Evolutionary conservation across 2,797 vertebrate genomes (phyloP).

Genomic region (Capromys pilorides): DNA sequence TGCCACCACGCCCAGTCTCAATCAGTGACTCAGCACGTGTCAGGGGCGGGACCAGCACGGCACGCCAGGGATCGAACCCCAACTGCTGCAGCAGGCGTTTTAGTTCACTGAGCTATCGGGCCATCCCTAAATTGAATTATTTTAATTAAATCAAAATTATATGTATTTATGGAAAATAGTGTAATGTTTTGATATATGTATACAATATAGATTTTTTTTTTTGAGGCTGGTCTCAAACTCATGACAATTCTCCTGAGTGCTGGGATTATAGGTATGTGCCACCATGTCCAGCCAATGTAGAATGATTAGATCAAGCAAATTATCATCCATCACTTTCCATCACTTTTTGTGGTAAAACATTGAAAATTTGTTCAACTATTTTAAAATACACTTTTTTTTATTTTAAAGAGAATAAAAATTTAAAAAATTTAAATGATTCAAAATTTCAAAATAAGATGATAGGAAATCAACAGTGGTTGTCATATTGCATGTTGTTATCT

Average conservation of each 20-base stretch:
- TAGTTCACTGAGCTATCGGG: too few species aligned
- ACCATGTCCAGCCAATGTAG: not conserved
- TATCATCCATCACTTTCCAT: not conserved
- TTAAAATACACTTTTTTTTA: not conserved
- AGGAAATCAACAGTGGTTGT: too few species aligned
- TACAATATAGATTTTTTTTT: not conserved
- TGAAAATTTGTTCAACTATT: not conserved
- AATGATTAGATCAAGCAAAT: conserved; percentile 34
- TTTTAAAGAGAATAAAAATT: too few species aligned
- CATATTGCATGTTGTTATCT: too few species aligned
- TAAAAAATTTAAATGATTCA: too few species aligned
- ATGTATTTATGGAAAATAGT: not conserved
- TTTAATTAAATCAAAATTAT: not conserved
- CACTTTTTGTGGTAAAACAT: not conserved
- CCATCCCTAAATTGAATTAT: not conserved
- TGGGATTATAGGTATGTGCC: not conserved
- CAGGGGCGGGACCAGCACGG: too few species aligned
- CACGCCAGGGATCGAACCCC: too few species aligned
- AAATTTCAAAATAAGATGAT: too few species aligned
- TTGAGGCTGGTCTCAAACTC: not conserved
- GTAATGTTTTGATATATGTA: conserved; percentile 36
- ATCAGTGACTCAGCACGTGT: too few species aligned
- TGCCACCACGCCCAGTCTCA: too few species aligned
- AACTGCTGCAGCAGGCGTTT: too few species aligned
- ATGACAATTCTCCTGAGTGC: not conserved